Evolutionary conservation across 2,888 invertebrate species (phyloP).

Genomic region (Globia sparganii): DNA sequence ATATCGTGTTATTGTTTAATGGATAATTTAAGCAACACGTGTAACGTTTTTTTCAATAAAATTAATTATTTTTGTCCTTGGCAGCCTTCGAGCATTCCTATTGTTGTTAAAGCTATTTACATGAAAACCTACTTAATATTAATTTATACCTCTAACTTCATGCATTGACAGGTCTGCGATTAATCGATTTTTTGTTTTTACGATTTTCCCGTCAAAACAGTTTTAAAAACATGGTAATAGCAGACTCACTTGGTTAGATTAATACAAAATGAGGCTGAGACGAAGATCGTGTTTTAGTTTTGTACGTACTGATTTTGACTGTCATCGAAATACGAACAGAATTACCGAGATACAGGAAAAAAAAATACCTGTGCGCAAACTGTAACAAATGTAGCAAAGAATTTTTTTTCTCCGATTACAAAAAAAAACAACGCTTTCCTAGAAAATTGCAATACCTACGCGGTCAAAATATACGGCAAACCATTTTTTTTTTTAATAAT

Average conservation of each 20-base stretch:
- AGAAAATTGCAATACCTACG: background rate
- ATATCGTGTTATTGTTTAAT: conserved; percentile 2
- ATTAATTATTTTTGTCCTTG: background rate
- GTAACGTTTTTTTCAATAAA: background rate
- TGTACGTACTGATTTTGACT: background rate
- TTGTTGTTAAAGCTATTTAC: background rate
- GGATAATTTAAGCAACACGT: conserved; percentile 18
- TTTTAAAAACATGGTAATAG: conserved; percentile 12
- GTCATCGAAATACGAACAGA: background rate
- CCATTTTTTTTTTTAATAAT: background rate
- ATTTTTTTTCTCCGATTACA: no score
- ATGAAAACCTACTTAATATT: conserved; percentile 18
- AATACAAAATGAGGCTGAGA: conserved; percentile 1
- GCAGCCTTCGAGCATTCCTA: background rate
- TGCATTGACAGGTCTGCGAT: conserved; percentile 21
- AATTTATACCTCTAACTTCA: conserved; percentile 22
- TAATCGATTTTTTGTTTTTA: conserved; percentile 31
- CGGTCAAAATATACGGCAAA: background rate
- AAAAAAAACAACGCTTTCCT: background rate
- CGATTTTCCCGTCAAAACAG: conserved; percentile 5
- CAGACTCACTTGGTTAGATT: conserved; percentile 14
- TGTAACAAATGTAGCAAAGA: no score
- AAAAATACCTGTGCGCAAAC: background rate
- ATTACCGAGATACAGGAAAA: background rate
- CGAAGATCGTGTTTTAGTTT: background rate